Percentiles rank a stretch among this genome's conserved stretches.
Evolutionary conservation across 2,888 invertebrate species (phyloP).

Genomic region (Rhamphomyia laevipes): DNA sequence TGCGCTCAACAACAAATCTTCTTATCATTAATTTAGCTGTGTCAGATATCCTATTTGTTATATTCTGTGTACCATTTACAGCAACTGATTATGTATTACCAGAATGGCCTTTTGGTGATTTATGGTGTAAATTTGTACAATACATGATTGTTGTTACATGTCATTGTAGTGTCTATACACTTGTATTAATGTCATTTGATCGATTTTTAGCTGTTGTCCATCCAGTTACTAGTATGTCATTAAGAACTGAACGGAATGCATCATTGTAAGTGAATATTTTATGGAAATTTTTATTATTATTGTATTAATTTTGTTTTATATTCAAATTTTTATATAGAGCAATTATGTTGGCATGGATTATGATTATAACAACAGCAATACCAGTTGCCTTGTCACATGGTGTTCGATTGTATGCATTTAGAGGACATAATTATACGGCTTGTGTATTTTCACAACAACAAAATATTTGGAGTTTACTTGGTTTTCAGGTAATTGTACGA

Average conservation of each 20-base stretch:
- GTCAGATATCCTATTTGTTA: conserved; percentile 82
- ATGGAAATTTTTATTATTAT: too few relatives aligned
- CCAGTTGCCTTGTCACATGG: conserved; percentile 70
- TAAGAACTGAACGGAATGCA: conserved; percentile 72
- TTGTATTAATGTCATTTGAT: conserved; percentile 89
- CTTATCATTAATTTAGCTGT: conserved; percentile 82
- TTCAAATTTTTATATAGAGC: conserved; percentile 39
- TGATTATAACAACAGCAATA: conserved; percentile 65
- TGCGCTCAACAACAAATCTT: conserved; percentile 87
- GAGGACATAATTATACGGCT: conserved; percentile 50
- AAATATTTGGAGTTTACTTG: conserved; percentile 42
- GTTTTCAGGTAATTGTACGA: conserved; percentile 38
- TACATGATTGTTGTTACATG: conserved; percentile 87
- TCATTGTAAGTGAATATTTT: conserved; percentile 41
- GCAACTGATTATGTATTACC: conserved; percentile 80
- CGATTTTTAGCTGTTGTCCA: conserved; percentile 87
- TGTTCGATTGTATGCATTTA: conserved; percentile 54
- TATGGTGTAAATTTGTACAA: conserved; percentile 77
- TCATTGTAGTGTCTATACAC: conserved; percentile 84
- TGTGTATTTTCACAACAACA: conserved; percentile 55
- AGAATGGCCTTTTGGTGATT: conserved; percentile 81
- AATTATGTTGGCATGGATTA: conserved; percentile 66
- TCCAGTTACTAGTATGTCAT: conserved; percentile 77
- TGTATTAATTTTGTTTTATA: not conserved
- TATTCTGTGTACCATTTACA: conserved; percentile 90